These are phyloP conservation scores for Polyommatus icarus DNA, from an alignment of 2,888 invertebrate genomes.

Conservation along the genomic window DNA sequence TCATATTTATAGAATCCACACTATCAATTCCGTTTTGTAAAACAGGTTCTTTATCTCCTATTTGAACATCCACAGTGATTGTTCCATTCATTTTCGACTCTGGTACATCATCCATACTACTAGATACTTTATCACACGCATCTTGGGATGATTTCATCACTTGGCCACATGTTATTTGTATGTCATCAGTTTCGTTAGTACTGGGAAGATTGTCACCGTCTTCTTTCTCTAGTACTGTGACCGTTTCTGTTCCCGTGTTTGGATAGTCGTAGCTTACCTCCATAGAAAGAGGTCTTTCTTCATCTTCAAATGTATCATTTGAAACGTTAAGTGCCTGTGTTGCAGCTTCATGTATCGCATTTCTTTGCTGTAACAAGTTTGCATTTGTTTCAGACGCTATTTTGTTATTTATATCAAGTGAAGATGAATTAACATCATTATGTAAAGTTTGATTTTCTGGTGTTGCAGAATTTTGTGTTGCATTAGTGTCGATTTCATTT, in stretches of 20 bases:
- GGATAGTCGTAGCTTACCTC: slow-evolving; percentile 63
- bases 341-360: slow-evolving; percentile 48
- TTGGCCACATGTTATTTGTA: slow-evolving; percentile 71
- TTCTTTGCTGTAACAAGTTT: background rate
- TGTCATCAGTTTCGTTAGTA: slow-evolving; percentile 67
- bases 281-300: slow-evolving; percentile 54
- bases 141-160: slow-evolving; percentile 55
- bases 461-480: background rate
- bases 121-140: slow-evolving; percentile 43
- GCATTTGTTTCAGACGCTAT: background rate
- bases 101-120: slow-evolving; percentile 38
- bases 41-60: slow-evolving; percentile 28
- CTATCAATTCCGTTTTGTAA: slow-evolving; percentile 39
- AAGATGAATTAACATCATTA: background rate
- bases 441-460: background rate
- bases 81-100: slow-evolving; percentile 53
- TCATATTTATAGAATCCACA: slow-evolving; percentile 43
- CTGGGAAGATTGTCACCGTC: slow-evolving; percentile 66
- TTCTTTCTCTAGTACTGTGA: slow-evolving; percentile 56
- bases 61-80: slow-evolving; percentile 44
- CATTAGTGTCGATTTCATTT: slow-evolving; percentile 32
- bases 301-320: slow-evolving; percentile 51
- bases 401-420: background rate
- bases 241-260: slow-evolving; percentile 49
- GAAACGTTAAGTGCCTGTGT: slow-evolving; percentile 56